A percentile compares a stretch with the other conserved stretches of the same genome.
phyloP scores from a whole-genome alignment of 2,797 vertebrate species.

The Pempheris klunzingeri region DNA sequence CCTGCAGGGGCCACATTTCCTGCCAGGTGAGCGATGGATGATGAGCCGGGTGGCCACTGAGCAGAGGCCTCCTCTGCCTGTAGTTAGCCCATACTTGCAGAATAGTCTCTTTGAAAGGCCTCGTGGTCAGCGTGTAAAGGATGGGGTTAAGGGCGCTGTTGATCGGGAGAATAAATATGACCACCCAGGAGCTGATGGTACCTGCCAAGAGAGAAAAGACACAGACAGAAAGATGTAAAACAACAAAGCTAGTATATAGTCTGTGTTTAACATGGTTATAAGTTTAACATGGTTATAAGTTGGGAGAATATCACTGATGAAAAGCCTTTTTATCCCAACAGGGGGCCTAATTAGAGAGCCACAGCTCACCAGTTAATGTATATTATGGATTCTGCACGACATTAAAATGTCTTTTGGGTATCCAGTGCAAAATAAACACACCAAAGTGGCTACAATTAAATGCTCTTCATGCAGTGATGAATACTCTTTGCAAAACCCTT shows the following conservation, averaged over 20 bases:
- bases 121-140: constrained; percentile 96
- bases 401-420: constrained; percentile 23
- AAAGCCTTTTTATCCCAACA: constrained; percentile 4
- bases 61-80: constrained; percentile 87
- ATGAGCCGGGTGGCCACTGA: constrained; percentile 82
- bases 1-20: constrained; percentile 93
- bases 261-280: background rate
- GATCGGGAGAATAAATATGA: constrained; percentile 98
- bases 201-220: constrained; percentile 77
- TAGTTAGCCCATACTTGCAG: constrained; percentile 95
- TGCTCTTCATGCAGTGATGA: background rate
- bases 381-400: constrained; percentile 27
- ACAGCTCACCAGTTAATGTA: background rate
- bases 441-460: background rate
- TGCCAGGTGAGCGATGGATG: constrained; percentile 92
- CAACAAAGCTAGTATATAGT: background rate
- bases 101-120: constrained; percentile 97
- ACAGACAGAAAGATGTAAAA: background rate
- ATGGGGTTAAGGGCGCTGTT: constrained; percentile 98
- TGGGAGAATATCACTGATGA: background rate
- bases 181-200: constrained; percentile 97
- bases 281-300: background rate
- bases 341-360: constrained; percentile 24
- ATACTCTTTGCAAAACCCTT: background rate
- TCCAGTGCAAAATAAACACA: background rate